Evolutionary conservation across 2,797 vertebrate species (phyloP).

Genomic region (Muscicapa comitata): DNA sequence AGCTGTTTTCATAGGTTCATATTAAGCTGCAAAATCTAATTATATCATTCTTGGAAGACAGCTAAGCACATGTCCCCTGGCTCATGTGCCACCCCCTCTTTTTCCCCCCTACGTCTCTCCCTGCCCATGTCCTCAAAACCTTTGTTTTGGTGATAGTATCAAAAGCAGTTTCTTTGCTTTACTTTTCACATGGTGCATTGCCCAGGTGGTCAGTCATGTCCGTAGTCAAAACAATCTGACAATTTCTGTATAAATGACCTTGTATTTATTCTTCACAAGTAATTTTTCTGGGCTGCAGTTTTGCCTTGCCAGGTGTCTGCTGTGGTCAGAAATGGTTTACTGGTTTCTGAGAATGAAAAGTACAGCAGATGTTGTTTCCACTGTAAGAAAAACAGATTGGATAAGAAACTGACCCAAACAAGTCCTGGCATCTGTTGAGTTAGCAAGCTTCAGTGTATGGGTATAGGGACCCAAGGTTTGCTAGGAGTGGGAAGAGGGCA

Average conservation of each 20-base stretch:
- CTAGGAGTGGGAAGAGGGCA: background rate
- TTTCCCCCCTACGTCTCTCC: background rate
- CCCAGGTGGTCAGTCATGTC: background rate
- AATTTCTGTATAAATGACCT: background rate
- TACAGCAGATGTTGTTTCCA: background rate
- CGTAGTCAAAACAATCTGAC: background rate
- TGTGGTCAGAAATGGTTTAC: background rate
- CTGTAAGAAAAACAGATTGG: background rate
- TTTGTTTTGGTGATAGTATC: background rate
- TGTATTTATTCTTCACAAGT: background rate
- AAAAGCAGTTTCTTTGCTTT: background rate
- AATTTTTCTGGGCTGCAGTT: background rate
- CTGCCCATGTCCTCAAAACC: background rate
- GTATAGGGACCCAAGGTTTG: background rate
- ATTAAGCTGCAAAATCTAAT: background rate
- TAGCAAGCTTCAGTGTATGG: background rate
- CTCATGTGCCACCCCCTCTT: background rate
- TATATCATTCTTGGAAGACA: slow-evolving; percentile 48
- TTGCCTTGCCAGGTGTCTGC: background rate
- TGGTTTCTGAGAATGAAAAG: background rate
- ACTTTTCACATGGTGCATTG: background rate
- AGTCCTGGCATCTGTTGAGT: background rate
- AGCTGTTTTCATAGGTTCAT: background rate
- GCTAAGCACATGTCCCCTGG: background rate
- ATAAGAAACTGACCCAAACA: background rate